Evolutionary conservation across 2,888 invertebrate genomes (phyloP).

Genomic region (Andrena hattorfiana): DNA sequence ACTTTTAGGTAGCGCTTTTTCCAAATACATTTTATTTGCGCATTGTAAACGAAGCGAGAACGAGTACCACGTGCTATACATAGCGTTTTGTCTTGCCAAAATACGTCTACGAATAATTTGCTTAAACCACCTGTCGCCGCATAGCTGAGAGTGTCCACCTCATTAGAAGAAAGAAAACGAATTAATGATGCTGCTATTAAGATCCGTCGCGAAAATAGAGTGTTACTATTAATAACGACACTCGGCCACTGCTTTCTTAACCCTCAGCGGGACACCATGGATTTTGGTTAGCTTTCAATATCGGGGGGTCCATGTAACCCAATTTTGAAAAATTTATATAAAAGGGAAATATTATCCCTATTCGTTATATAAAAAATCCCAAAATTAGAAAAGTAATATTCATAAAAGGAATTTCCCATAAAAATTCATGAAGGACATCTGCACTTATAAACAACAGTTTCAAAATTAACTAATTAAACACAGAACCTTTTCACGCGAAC

Average conservation of each 20-base stretch:
- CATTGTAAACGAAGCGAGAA: constrained; percentile 45
- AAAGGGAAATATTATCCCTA: too few species aligned
- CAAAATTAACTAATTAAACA: too few species aligned
- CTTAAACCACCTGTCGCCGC: constrained; percentile 60
- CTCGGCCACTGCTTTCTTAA: constrained; percentile 43
- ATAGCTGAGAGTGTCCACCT: constrained; percentile 50
- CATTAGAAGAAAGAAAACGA: constrained; percentile 62
- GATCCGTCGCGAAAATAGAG: constrained; percentile 47
- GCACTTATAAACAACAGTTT: too few species aligned
- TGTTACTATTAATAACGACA: constrained; percentile 49
- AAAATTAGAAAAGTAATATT: too few species aligned
- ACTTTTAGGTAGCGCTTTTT: background rate
- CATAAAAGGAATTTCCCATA: too few species aligned
- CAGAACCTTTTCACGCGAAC: background rate
- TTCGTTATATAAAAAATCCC: too few species aligned
- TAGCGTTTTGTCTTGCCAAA: constrained; percentile 59
- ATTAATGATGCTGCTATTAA: constrained; percentile 63
- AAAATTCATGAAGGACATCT: too few species aligned
- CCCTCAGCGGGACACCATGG: background rate
- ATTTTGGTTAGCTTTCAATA: background rate
- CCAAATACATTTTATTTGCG: constrained; percentile 22
- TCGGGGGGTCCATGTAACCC: background rate
- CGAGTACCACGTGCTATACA: constrained; percentile 47
- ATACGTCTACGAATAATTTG: constrained; percentile 58
- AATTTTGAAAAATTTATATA: background rate